Conservation (phyloP, 2,113 vertebrate genomes). For the Thunnus thynnus region DNA sequence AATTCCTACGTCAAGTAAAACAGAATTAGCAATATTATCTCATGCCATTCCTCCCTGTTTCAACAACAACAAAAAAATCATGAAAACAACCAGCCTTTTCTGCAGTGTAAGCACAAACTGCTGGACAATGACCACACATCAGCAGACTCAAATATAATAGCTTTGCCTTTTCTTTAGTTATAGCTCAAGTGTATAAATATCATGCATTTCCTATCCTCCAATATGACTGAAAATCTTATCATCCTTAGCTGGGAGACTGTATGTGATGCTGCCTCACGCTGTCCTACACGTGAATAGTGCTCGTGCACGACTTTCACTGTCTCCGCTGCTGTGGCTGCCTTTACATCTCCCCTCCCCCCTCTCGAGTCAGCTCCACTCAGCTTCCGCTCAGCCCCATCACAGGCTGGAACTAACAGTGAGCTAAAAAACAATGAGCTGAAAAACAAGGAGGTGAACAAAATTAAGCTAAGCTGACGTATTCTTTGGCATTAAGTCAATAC, state of each 20-base stretch:
- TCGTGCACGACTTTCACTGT: conserved; percentile 60
- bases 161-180: conserved; percentile 1
- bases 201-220: conserved; percentile 4
- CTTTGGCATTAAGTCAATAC: neutral
- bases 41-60: neutral
- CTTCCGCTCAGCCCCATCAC: conserved; percentile 15
- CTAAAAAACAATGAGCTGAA: conserved; percentile 27
- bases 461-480: neutral
- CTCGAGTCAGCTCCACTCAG: conserved; percentile 11
- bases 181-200: conserved; percentile 1
- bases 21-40: neutral
- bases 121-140: neutral
- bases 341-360: conserved; percentile 54
- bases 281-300: conserved; percentile 75
- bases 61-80: neutral
- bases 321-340: conserved; percentile 60
- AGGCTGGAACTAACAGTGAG: neutral
- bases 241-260: conserved; percentile 16
- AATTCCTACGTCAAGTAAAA: neutral
- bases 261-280: conserved; percentile 73
- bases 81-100: neutral
- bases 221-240: conserved; percentile 45
- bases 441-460: conserved; percentile 6
- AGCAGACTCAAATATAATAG: neutral
- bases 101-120: neutral